phyloP scores from a whole-genome alignment of 2,113 vertebrate genomes.

The Paratilapia polleni region DNA sequence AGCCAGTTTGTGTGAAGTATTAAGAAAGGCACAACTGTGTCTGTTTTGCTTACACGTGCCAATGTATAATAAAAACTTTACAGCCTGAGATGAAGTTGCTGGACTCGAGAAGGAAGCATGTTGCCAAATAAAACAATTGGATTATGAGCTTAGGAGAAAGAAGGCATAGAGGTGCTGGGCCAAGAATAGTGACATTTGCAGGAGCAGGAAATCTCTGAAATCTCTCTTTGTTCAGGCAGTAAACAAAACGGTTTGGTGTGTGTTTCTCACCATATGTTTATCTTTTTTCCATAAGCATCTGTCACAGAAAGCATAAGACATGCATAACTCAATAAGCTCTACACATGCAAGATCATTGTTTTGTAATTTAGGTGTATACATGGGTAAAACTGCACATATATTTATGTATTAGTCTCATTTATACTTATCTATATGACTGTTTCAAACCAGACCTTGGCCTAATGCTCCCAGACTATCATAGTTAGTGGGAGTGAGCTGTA shows the following conservation, averaged over 20 bases:
- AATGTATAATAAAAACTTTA: conserved; percentile 17
- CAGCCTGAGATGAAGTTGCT: conserved; percentile 14
- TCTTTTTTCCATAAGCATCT: not conserved
- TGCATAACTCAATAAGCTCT: not conserved
- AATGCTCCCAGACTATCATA: not conserved
- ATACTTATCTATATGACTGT: not conserved
- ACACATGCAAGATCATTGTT: not conserved
- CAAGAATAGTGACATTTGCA: conserved; percentile 51
- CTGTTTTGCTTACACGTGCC: not conserved
- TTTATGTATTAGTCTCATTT: not conserved
- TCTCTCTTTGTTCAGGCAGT: conserved; percentile 12
- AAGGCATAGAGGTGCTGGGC: conserved; percentile 24
- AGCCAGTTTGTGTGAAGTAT: conserved; percentile 10
- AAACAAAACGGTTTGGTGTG: not conserved
- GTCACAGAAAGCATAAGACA: not conserved
- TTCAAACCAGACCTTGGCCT: not conserved
- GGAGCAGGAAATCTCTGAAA: conserved; percentile 27
- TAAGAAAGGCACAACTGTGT: conserved; percentile 2
- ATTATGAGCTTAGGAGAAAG: conserved; percentile 64
- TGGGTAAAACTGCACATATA: not conserved
- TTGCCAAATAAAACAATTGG: conserved; percentile 60
- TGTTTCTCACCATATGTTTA: conserved; percentile 1
- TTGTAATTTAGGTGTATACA: not conserved
- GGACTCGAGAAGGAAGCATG: conserved; percentile 4
- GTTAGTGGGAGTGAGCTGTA: not conserved